Percentiles rank a stretch among this genome's conserved stretches.
Evolutionary conservation across 2,888 invertebrate genomes (phyloP).

Genomic region (Nomada flava): DNA sequence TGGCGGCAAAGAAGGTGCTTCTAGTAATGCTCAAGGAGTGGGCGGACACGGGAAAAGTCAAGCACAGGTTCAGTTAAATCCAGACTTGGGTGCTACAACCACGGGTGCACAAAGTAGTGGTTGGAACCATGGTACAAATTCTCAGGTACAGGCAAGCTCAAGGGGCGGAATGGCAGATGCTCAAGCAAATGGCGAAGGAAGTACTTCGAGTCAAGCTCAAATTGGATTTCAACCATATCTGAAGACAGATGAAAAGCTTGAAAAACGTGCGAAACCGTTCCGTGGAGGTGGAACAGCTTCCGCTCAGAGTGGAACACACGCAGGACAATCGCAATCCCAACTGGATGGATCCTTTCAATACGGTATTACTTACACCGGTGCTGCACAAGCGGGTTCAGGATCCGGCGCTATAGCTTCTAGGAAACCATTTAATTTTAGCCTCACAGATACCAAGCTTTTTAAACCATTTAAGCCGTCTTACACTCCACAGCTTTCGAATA

Average conservation of each 20-base stretch:
- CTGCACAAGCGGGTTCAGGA: conserved; percentile 93
- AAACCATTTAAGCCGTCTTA: conserved; percentile 75
- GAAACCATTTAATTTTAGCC: conserved; percentile 79
- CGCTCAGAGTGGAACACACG: conserved; percentile 90
- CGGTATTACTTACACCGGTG: conserved; percentile 91
- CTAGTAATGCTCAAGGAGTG: conserved; percentile 90
- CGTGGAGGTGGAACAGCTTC: conserved; percentile 92
- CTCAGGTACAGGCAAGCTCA: conserved; percentile 92
- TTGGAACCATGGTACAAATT: conserved; percentile 90
- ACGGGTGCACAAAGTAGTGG: conserved; percentile 92
- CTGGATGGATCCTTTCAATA: conserved; percentile 92
- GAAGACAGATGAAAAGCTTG: conserved; percentile 85
- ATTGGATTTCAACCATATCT: conserved; percentile 93
- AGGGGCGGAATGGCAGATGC: conserved; percentile 95
- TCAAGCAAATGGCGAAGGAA: conserved; percentile 93
- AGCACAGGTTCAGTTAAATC: conserved; percentile 90
- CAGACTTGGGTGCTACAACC: conserved; percentile 90
- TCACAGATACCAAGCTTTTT: conserved; percentile 74
- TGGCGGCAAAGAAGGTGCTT: conserved; percentile 90
- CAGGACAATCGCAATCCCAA: conserved; percentile 93
- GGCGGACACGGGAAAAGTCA: conserved; percentile 91
- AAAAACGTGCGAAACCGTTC: conserved; percentile 86
- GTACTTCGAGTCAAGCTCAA: conserved; percentile 94
- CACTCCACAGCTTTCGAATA: conserved; percentile 22
- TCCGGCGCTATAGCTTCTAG: conserved; percentile 80